Conservation (phyloP, 2,797 vertebrate genomes). For the Sebastes steindachneri region DNA sequence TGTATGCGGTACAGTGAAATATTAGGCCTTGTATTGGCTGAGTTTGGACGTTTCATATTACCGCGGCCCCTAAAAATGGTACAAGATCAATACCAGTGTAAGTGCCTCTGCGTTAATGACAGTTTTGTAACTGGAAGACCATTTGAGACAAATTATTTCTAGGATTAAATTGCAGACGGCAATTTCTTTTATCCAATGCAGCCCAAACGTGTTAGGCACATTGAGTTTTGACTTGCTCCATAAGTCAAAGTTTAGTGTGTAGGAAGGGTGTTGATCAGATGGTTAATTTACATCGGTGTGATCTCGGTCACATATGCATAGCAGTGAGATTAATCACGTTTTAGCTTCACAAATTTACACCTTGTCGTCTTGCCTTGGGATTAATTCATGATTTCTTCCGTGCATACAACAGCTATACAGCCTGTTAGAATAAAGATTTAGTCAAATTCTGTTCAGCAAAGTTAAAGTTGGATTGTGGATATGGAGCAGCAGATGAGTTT, state of each 20-base stretch:
- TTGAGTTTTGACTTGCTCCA: neutral
- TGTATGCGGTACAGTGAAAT: neutral
- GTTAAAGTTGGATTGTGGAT: neutral
- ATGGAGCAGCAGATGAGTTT: too few species aligned
- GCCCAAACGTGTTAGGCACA: neutral
- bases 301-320: neutral
- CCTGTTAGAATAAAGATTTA: neutral
- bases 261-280: neutral
- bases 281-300: neutral
- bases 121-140: neutral
- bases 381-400: neutral
- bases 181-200: neutral
- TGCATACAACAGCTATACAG: neutral
- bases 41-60: conserved; percentile 11
- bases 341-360: conserved; percentile 17
- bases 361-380: neutral
- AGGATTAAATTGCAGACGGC: neutral
- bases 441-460: neutral
- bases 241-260: neutral
- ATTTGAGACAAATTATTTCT: neutral
- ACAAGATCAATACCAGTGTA: conserved; percentile 22
- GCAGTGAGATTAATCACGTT: neutral
- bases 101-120: conserved; percentile 28
- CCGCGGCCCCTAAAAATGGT: conserved; percentile 8
- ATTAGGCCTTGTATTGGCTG: neutral